phyloP scores from a whole-genome alignment of 2,888 invertebrate genomes.

The Thalpophila matura region DNA sequence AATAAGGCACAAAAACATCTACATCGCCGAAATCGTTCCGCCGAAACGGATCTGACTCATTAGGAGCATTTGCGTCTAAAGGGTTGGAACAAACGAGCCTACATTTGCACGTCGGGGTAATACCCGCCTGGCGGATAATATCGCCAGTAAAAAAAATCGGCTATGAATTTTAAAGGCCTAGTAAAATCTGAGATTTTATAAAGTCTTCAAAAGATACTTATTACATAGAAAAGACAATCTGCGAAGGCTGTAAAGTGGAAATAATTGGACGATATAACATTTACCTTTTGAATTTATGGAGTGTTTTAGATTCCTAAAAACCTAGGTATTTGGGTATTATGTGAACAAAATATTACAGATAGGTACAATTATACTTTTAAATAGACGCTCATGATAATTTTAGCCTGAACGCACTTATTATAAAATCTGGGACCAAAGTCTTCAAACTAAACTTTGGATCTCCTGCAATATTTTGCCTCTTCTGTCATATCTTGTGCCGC shows the following conservation, averaged over 20 bases:
- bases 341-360: constrained; percentile 9
- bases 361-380: constrained; percentile 10
- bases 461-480: constrained; percentile 37
- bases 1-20: constrained; percentile 63
- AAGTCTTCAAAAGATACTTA: constrained; percentile 12
- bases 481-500: constrained; percentile 16
- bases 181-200: constrained; percentile 42
- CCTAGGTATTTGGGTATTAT: constrained; percentile 1
- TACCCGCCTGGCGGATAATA: constrained; percentile 25
- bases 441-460: constrained; percentile 26
- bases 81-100: constrained; percentile 59
- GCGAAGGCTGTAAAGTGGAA: constrained; percentile 1
- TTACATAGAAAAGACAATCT: constrained; percentile 13
- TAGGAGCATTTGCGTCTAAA: constrained; percentile 55
- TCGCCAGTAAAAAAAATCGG: constrained; percentile 39
- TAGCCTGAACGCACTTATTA: constrained; percentile 27
- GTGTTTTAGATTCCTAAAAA: background rate
- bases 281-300: constrained; percentile 8
- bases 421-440: constrained; percentile 22
- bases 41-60: constrained; percentile 55
- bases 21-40: constrained; percentile 47
- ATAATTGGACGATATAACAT: constrained; percentile 15
- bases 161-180: constrained; percentile 49
- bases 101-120: constrained; percentile 48
- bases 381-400: constrained; percentile 10